Conservation (phyloP, 2,888 invertebrate genomes). For the Resseliella maxima region DNA sequence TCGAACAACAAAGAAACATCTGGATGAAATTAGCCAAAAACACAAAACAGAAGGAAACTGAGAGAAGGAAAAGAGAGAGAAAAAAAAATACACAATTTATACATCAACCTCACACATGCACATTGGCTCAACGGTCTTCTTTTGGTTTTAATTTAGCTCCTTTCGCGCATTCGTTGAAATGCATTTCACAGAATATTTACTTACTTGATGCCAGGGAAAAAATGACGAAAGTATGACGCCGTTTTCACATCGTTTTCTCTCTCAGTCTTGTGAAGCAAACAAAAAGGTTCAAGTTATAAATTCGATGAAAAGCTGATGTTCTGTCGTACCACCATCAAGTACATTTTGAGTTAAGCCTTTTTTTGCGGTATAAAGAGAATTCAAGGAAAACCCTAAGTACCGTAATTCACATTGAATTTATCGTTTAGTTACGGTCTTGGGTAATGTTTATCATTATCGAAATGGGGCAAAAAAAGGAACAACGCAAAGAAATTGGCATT, state of each 20-base stretch:
- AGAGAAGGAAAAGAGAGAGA: background rate
- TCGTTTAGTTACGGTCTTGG: background rate
- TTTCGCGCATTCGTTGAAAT: constrained; percentile 4
- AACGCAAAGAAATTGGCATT: background rate
- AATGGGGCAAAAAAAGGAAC: background rate
- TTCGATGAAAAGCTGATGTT: background rate
- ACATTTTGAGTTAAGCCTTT: background rate
- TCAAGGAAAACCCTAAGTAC: background rate
- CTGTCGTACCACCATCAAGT: background rate
- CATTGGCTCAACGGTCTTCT: background rate
- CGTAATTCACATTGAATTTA: constrained; percentile 3
- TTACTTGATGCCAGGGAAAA: background rate
- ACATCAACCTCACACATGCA: background rate
- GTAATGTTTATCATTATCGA: background rate
- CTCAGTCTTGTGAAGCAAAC: background rate
- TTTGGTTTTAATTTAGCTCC: background rate
- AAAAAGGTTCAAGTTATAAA: constrained; percentile 39
- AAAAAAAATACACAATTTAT: background rate
- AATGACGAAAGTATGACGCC: background rate
- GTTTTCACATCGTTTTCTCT: background rate
- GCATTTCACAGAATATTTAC: constrained; percentile 19
- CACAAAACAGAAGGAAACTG: background rate
- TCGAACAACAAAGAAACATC: constrained; percentile 40
- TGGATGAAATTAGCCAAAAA: constrained; percentile 48
- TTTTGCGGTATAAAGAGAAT: background rate